Conservation (phyloP, 2,888 invertebrate genomes). For the Ceriagrion tenellum region DNA sequence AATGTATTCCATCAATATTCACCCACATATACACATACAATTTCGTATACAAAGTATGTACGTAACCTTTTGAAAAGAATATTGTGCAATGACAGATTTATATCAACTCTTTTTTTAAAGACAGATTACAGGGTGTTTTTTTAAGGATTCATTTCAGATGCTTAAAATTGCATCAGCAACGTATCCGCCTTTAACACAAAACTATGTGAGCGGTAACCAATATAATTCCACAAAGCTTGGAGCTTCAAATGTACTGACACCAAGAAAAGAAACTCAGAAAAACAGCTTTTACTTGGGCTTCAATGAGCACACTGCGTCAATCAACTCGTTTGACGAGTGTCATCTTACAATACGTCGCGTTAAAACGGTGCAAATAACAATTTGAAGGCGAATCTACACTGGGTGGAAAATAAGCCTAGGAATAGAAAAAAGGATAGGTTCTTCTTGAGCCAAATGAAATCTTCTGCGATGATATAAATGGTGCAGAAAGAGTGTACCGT, state of each 20-base stretch:
- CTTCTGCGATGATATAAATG: background rate
- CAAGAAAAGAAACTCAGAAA: too few species aligned
- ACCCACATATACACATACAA: constrained; percentile 60
- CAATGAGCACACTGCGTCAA: background rate
- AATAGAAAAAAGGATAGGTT: background rate
- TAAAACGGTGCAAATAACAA: constrained; percentile 13
- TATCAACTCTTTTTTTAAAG: background rate
- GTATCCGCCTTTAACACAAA: background rate
- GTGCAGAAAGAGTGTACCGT: background rate
- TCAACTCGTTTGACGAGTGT: background rate
- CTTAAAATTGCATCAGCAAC: background rate
- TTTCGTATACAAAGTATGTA: constrained; percentile 62
- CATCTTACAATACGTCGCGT: background rate
- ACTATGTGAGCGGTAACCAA: background rate
- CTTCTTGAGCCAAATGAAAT: background rate
- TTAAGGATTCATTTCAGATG: background rate
- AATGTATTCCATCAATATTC: constrained; percentile 52
- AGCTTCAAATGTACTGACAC: too few species aligned
- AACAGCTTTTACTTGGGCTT: too few species aligned
- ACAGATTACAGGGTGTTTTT: background rate
- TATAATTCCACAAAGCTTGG: too few species aligned
- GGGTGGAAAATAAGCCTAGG: background rate
- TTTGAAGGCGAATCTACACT: background rate
- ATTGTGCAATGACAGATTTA: constrained; percentile 28
- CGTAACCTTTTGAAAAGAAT: background rate